Percentiles rank a stretch among this genome's conserved stretches.
phyloP scores from a whole-genome alignment of 2,888 invertebrate genomes.

The Chloroclysta siterata region DNA sequence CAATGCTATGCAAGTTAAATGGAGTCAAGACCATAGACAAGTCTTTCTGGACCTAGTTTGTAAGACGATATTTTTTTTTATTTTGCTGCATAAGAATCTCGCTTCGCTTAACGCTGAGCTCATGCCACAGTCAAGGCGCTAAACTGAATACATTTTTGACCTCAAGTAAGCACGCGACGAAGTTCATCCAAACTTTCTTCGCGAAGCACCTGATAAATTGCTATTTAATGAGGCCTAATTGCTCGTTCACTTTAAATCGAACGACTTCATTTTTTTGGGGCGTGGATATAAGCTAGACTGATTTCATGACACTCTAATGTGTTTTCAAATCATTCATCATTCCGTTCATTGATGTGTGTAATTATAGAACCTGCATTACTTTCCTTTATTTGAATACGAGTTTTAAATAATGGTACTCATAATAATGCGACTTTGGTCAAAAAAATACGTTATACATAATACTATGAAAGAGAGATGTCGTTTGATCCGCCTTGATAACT shows the following conservation, averaged over 20 bases:
- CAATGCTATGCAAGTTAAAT: too few species aligned
- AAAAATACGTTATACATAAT: too few species aligned
- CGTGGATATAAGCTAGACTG: slow-evolving; percentile 31
- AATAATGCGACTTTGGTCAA: too few species aligned
- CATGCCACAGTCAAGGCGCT: slow-evolving; percentile 16
- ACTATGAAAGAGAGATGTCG: too few species aligned
- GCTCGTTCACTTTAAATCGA: slow-evolving; percentile 57
- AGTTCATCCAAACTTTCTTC: slow-evolving; percentile 57
- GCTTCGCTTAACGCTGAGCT: slow-evolving; percentile 14
- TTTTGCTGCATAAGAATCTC: not conserved
- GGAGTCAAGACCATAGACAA: too few species aligned
- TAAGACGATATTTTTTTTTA: too few species aligned
- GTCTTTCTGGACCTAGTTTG: too few species aligned
- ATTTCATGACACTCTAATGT: slow-evolving; percentile 26
- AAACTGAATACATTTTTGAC: slow-evolving; percentile 50
- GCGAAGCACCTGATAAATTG: slow-evolving; percentile 65
- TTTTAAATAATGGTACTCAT: not conserved
- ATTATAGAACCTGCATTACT: slow-evolving; percentile 8
- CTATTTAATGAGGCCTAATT: slow-evolving; percentile 72
- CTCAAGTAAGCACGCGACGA: slow-evolving; percentile 58
- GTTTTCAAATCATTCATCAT: slow-evolving; percentile 30
- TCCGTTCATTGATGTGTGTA: slow-evolving; percentile 22
- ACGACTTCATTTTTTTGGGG: slow-evolving; percentile 42
- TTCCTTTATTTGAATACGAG: not conserved
- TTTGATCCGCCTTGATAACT: too few species aligned